Evolutionary conservation across 2,797 vertebrate species (phyloP), one percentile per base, ranked within the genome.

Genomic region (Amniataba percoides): DNA sequence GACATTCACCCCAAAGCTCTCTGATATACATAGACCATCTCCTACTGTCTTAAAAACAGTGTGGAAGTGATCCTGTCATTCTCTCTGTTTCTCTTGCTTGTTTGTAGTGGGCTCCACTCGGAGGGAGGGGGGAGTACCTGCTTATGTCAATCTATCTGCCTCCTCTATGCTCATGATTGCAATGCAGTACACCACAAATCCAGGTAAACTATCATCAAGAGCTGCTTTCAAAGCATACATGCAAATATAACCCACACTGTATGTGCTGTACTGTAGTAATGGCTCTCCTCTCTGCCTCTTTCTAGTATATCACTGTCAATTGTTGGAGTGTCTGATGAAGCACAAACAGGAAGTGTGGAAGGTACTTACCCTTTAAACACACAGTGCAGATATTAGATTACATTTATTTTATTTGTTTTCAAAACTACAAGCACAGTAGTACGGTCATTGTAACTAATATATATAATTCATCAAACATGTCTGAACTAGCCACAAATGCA

Each of bases 331-430:
- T 91, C 96, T 99, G 76, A 99, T 99, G 98, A 99, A 99, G 93
- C 97, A 99, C 92, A 99, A 99, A 85, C 98, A 99, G 92, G 98
- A 99, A 97, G 98, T 99, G 73, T 99, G 98, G 98, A 99, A 99
- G 96, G 98, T 99, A 98, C 93, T 93, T 93, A 63, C 49, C 19
- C 25, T 48, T 31, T 52, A 55, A 45, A 67, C 14, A 52, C 31
- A 74, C 12, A 14, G 65, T 36, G 1, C 14, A 69, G 5, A 64
- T 55, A 15, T 46, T 34, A 31, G 2, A 3, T n/a, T n/a, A 14
- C 7, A n/a, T 61, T 15, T 31, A 31, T 31, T 31, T 31, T 31
- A 31, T 31, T 31, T 31, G 27, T 31, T 31, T 31, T 31, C 27
- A 31, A 36, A 36, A 36, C 34, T 36, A 36, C 34, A 36, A 36